Evolutionary conservation across 2,797 vertebrate species (phyloP).

Genomic region (Mus spretus): DNA sequence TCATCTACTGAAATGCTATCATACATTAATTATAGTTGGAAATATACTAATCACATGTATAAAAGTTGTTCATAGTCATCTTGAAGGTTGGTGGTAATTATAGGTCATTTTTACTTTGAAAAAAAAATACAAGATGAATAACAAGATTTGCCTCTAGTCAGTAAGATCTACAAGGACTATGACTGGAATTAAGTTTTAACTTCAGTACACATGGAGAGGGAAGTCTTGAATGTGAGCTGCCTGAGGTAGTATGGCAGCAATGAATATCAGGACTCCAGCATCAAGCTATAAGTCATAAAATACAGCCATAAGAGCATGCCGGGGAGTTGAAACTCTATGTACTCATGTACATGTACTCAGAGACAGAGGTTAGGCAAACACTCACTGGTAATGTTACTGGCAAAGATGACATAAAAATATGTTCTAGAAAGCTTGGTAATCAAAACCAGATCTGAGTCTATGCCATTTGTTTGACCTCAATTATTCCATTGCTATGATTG

Average conservation of each 20-base stretch:
- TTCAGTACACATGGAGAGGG: neutral
- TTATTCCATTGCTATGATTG: conserved; percentile 36
- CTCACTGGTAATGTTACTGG: neutral
- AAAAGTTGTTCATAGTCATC: conserved; percentile 68
- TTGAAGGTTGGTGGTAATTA: conserved; percentile 75
- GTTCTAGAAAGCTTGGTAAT: conserved; percentile 5
- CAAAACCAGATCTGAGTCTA: conserved; percentile 48
- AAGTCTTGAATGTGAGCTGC: neutral
- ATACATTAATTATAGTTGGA: conserved; percentile 77
- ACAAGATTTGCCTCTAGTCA: neutral
- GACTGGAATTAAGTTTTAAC: neutral
- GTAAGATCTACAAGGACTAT: neutral
- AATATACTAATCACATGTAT: conserved; percentile 66
- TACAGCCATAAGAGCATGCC: conserved; percentile 59
- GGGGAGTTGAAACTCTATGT: conserved; percentile 25
- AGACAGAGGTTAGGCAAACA: conserved; percentile 51
- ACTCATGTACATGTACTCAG: neutral
- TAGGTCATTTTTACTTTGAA: neutral
- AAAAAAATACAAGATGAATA: neutral
- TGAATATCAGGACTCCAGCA: neutral
- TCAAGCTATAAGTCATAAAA: conserved; percentile 48
- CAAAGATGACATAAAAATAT: conserved; percentile 27
- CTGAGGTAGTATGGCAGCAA: neutral
- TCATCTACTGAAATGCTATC: conserved; percentile 69
- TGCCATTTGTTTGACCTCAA: conserved; percentile 29